Evolutionary conservation across 2,888 invertebrate species (phyloP), one percentile per base, ranked within the genome.

Genomic region (Pandemis heparana): DNA sequence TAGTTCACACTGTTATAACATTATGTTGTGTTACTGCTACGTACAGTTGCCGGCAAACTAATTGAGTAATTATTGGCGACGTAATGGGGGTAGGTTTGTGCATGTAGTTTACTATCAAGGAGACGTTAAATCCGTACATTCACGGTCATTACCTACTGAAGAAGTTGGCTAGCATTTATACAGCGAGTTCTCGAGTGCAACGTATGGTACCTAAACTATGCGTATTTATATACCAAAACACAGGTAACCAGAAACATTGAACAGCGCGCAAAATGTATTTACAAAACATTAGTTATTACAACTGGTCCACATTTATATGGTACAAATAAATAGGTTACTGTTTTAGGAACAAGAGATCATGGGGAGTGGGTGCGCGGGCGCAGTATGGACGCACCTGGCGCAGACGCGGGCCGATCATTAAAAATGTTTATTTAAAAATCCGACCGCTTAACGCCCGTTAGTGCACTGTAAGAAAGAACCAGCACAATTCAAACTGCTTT

Each of bases 361-460:
- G 60, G 76, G 74, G 78, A 80, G 81, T 82, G 81, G 80, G 81
- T 80, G 85, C 81, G 85, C 81, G 85, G 82, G 81, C 83, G 89
- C 88, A 93, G 91, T 89, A 87, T 94, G 94, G 89, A 88, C 84
- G 86, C 94, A 94, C 94, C 94, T 93, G 94, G 94, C 89, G 82
- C 88, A 85, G 84, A 88, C 91, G 90, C 90, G 92, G 88, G 89
- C 87, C 91, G 94, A 93, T 94, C 94, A 93, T 94, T 94, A 94
- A 94, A 94, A 93, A 92, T 94, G 94, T 94, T 94, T 94, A 94
- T 94, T 94, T 94, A 94, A 94, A 94, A 94, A 93, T 94, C 92
- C 92, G 87, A 94, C 93, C 92, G 94, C 94, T 93, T 92, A 92
- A 88, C 90, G 87, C 86, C 84, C 87, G 84, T 81, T 79, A 76